A percentile compares a stretch with the other conserved stretches of the same genome.
Evolutionary conservation across 2,797 vertebrate genomes (phyloP).

Genomic region (Lepilemur septentrionalis): DNA sequence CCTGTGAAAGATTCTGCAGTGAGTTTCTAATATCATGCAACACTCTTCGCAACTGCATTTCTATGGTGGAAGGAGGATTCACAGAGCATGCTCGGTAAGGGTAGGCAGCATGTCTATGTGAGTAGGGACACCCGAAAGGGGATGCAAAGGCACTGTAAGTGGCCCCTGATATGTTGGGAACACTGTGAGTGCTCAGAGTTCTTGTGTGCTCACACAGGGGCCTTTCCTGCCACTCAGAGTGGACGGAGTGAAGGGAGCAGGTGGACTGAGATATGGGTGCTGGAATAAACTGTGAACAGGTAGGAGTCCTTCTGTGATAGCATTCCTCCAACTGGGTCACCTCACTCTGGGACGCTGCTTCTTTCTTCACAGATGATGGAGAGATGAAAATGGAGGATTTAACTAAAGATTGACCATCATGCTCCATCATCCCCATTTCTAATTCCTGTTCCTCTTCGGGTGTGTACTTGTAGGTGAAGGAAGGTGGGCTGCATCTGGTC

Average conservation of each 20-base stretch:
- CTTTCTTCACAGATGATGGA: constrained; percentile 78
- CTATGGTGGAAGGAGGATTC: constrained; percentile 88
- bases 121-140: constrained; percentile 80
- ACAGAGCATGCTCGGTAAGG: constrained; percentile 70
- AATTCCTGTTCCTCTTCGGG: constrained; percentile 78
- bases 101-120: constrained; percentile 77
- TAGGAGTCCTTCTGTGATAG: constrained; percentile 73
- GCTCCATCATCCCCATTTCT: constrained; percentile 50
- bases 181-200: constrained; percentile 91
- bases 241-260: constrained; percentile 88
- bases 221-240: constrained; percentile 86
- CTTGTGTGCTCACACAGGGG: constrained; percentile 83
- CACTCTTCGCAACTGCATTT: constrained; percentile 95
- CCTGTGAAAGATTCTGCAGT: constrained; percentile 93
- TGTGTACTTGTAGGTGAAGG: constrained; percentile 91
- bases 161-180: constrained; percentile 87
- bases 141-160: constrained; percentile 75
- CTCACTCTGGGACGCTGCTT: constrained; percentile 67
- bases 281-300: constrained; percentile 78
- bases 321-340: constrained; percentile 73
- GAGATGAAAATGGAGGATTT: constrained; percentile 88
- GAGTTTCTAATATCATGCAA: constrained; percentile 95
- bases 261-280: constrained; percentile 85
- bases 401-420: constrained; percentile 73
- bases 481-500: constrained; percentile 88